A percentile compares a stretch with the other conserved stretches of the same genome.
Conservation (phyloP, 2,113 vertebrate genomes). For the Calypte anna region DNA sequence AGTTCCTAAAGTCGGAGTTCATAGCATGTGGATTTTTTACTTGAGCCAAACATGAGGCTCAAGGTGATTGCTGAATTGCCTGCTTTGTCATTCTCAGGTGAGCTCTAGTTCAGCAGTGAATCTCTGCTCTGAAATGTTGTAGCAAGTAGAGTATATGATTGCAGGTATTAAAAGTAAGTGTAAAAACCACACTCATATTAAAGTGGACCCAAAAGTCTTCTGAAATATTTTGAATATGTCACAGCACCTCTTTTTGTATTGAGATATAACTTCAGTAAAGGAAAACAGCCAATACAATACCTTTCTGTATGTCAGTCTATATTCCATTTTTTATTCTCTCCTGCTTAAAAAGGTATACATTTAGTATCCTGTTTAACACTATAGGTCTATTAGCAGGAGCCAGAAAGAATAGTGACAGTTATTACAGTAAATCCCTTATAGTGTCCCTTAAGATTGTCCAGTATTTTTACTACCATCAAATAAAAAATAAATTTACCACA, state of each 20-base stretch:
- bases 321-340: neutral
- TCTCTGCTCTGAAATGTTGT: slow-evolving; percentile 75
- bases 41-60: neutral
- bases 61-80: neutral
- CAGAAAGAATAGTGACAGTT: neutral
- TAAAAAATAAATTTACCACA: neutral
- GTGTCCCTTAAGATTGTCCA: neutral
- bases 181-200: slow-evolving; percentile 7
- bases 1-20: slow-evolving; percentile 21
- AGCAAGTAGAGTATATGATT: slow-evolving; percentile 76
- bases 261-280: neutral
- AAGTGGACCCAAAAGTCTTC: slow-evolving; percentile 23
- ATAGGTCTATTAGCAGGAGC: neutral
- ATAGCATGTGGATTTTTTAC: neutral
- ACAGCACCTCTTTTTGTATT: neutral
- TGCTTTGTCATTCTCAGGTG: slow-evolving; percentile 35
- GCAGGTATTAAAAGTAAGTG: slow-evolving; percentile 80
- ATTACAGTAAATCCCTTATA: neutral
- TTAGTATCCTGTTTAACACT: slow-evolving; percentile 1
- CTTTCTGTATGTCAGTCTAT: neutral
- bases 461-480: neutral
- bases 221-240: slow-evolving; percentile 5
- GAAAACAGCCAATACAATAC: neutral
- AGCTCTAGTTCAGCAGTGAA: slow-evolving; percentile 63
- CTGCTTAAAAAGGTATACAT: neutral